Evolutionary conservation across 2,888 invertebrate species (phyloP), one percentile per base, ranked within the genome.

Genomic region (Macrophya annulata): DNA sequence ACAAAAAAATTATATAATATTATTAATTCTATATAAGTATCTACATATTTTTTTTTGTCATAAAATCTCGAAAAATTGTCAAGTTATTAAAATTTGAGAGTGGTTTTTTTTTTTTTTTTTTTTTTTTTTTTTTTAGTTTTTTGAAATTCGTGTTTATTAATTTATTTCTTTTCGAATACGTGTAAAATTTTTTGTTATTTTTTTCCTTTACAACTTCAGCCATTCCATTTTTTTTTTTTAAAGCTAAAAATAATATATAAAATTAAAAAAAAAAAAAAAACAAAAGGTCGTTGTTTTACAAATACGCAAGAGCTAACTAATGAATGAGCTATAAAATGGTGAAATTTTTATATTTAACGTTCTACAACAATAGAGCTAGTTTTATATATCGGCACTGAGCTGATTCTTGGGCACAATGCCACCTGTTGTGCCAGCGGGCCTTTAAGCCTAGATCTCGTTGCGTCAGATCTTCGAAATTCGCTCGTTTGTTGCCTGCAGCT

Each of bases 341-440:
- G 77, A 77, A 77, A 77, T 77, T 77, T 71, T 17, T 77, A 31
- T 77, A 31, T 77, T 17, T 45, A 21, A 74, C 40, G 43, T 45
- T 51, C 43, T 51, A 55, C 77, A 77, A 77, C 77, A 77, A 77
- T 77, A 55, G 77, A 21, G 45, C 74, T 21, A 45, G 43, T 74
- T 74, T 74, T 74, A 74, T 37, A 40, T 72, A 77, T 31, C 55
- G 17, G 37, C 68, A 25, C 25, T 45, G 21, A 45, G 25, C 21
- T 74, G 9, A 40, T 62, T 81, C 59, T 43, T 81, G 68, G 79
- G 25, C 65, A 79, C 77, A 85, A 85, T 76, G 85, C 79, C 85
- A 85, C 85, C 85, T 85, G 85, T 85, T 85, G 77, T 81, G 37
- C 79, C 85, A 85, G 77, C 51, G 65, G 85, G 65, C 81, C 81